These are phyloP conservation scores for Eptesicus fuscus DNA, from an alignment of 2,113 vertebrate species.

Conservation along the genomic window DNA sequence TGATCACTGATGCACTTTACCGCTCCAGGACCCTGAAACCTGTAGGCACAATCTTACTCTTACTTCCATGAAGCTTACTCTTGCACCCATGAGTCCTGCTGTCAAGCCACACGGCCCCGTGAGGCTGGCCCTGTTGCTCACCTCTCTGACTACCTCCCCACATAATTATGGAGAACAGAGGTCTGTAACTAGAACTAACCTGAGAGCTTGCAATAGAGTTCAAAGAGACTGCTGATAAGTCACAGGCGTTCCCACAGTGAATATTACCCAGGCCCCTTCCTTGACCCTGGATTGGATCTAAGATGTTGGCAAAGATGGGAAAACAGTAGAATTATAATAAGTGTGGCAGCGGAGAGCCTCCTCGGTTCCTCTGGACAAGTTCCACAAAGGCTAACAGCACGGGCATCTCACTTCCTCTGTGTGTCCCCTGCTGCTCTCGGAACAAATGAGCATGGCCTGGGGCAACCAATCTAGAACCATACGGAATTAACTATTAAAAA, in stretches of 20 bases:
- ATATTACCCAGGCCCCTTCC: neutral
- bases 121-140: neutral
- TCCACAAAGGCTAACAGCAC: neutral
- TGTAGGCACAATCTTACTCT: neutral
- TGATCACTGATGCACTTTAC: neutral
- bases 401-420: neutral
- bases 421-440: neutral
- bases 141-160: neutral
- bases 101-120: neutral
- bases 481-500: neutral
- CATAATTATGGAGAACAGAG: conserved; percentile 9
- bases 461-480: neutral
- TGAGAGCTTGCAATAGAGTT: neutral
- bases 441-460: neutral
- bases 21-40: neutral
- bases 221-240: neutral
- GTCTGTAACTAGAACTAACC: neutral
- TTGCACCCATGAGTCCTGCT: neutral
- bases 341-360: neutral
- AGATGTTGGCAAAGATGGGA: neutral
- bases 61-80: too few relatives aligned
- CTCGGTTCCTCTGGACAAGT: neutral
- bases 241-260: neutral
- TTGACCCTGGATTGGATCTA: neutral
- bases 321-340: neutral